phyloP scores from a whole-genome alignment of 1,140 invertebrate genomes.

The Holcopasites calliopsidis region DNA sequence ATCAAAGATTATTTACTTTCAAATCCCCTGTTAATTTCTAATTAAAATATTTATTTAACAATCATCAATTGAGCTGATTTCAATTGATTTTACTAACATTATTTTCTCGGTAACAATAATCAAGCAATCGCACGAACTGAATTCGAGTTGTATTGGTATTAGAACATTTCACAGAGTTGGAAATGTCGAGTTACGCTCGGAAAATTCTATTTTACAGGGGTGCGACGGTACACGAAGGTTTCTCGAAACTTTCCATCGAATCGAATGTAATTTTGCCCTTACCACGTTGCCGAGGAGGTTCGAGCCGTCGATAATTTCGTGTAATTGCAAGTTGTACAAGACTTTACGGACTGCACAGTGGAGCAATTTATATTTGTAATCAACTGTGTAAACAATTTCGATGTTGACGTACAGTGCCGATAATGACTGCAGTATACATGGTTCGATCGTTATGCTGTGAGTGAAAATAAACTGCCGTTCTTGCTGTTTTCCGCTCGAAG shows the following conservation, averaged over 20 bases:
- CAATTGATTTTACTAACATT: no score
- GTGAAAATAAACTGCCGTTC: constrained; percentile 40
- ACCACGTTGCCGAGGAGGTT: not conserved
- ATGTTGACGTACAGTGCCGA: constrained; percentile 11
- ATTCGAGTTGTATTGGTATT: no score
- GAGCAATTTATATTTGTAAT: constrained; percentile 17
- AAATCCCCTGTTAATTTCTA: no score
- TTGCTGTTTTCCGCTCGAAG: constrained; percentile 53
- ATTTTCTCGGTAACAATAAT: no score
- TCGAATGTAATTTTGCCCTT: not conserved
- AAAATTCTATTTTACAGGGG: constrained; percentile 11
- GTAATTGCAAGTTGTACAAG: not conserved
- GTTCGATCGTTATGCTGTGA: constrained; percentile 16
- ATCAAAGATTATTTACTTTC: constrained; percentile 9
- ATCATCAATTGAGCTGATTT: no score
- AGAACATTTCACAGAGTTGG: not conserved
- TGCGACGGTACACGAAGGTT: constrained; percentile 3
- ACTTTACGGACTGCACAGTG: not conserved
- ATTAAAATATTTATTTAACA: no score
- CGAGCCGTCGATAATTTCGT: not conserved
- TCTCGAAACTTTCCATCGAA: not conserved
- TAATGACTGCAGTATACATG: not conserved
- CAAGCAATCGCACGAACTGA: no score
- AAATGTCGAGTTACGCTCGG: constrained; percentile 1
- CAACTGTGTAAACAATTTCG: constrained; percentile 5